Conservation (phyloP, 2,113 vertebrate species). For the Indicator maculatus region DNA sequence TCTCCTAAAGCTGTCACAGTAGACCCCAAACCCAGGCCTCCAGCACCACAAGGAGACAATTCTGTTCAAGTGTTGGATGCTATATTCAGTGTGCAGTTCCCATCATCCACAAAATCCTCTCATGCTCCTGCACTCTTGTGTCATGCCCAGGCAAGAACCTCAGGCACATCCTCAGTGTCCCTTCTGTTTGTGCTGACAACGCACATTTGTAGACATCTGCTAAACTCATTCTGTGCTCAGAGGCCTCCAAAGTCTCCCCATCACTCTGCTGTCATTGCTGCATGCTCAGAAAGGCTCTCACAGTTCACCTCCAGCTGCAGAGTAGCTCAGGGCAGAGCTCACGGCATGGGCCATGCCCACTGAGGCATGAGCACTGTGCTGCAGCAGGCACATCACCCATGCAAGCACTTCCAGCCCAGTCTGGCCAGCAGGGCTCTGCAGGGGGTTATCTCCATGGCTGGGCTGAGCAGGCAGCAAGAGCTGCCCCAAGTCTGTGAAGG, state of each 20-base stretch:
- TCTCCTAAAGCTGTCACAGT: accelerated
- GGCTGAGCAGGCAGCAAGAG: not conserved
- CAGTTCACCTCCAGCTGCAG: not conserved
- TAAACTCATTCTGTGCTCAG: not conserved
- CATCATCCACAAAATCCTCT: not conserved
- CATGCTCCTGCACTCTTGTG: not conserved
- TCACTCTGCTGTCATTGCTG: not conserved
- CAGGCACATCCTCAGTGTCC: not conserved
- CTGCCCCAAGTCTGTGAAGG: accelerated
- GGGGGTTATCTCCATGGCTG: not conserved
- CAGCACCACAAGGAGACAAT: not conserved
- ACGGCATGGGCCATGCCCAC: not conserved
- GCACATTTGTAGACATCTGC: not conserved
- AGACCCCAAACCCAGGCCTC: not conserved
- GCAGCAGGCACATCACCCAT: accelerated
- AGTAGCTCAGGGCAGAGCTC: not conserved
- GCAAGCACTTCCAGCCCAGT: not conserved
- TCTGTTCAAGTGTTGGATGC: accelerated
- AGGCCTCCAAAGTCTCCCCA: not conserved
- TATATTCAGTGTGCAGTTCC: not conserved
- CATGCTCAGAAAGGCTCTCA: not conserved
- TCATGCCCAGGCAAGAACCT: not conserved
- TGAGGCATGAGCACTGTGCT: not conserved
- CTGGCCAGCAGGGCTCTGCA: accelerated
- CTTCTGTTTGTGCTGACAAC: not conserved